Evolutionary conservation across 1,140 invertebrate species (phyloP), one percentile per base, ranked within the genome.

Genomic region (Goniozus legneri): DNA sequence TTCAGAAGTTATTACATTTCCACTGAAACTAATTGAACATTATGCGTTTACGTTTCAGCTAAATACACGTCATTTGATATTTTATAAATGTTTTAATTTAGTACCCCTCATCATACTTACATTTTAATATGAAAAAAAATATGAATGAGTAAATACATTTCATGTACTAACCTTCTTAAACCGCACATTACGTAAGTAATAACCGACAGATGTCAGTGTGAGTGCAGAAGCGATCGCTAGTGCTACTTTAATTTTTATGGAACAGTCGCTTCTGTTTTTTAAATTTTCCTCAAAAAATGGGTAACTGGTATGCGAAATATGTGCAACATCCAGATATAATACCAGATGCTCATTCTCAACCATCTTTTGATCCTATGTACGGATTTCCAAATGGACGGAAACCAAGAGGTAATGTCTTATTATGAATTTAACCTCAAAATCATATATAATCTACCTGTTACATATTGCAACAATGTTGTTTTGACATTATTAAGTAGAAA

Each of bases 301-400:
- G 61, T 32, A 55, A 60, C 32, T 27, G 14, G 0, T n/a, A 0
- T 52, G 0, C 39, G 38, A 8, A 36, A 2, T 46, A 52, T 4
- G n/a, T 58, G 24, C 7, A 15, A 3, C n/a, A 56, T 48, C 44
- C 44, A 0, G 56, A 61, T 10, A 24, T 50, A n/a, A 44, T 22
- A 12, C 62, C 65, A 1, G 15, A 38, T 6, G 1, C 39, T 1
- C 74, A 77, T 42, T 79, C 81, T 62, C 75, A 79, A 52, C 80
- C 88, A n/a, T 82, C 82, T 34, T 92, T 89, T 73, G 88, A 93
- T 76, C 84, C 84, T 3, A 61, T 83, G 41, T 76, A 81, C 59
- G 92, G 92, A 22, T 93, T 94, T 79, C 62, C 76, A 18, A 77
- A 80, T 44, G 79, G 83, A 27, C 78, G 92, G 60, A 86, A 91